Conservation (phyloP, 2,797 vertebrate species). For the Xenopus petersii region DNA sequence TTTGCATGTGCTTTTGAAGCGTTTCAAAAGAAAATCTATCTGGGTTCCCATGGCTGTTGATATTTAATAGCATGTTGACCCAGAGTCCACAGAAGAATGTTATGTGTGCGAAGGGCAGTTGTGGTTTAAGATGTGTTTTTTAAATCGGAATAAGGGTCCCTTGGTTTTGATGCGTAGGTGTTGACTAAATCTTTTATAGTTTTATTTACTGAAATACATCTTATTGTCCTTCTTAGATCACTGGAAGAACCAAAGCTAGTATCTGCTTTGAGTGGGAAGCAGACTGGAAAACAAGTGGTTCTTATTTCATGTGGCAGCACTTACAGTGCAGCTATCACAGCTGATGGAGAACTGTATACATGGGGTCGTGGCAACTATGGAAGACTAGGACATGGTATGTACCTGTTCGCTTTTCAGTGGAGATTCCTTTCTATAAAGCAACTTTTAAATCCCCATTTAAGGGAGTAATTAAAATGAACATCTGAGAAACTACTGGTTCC, state of each 20-base stretch:
- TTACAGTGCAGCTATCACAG: slow-evolving; percentile 91
- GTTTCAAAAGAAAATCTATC: too few relatives aligned
- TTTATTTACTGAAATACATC: neutral
- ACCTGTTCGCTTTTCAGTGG: too few relatives aligned
- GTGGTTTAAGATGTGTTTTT: too few relatives aligned
- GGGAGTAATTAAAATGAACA: too few relatives aligned
- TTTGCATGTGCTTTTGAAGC: too few relatives aligned
- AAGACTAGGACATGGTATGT: slow-evolving; percentile 89
- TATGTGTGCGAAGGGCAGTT: too few relatives aligned
- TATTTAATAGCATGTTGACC: too few relatives aligned
- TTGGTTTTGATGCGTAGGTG: neutral
- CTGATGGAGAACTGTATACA: slow-evolving; percentile 92
- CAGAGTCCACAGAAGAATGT: too few relatives aligned
- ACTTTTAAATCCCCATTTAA: too few relatives aligned
- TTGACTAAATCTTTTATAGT: neutral
- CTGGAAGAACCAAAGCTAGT: slow-evolving; percentile 91
- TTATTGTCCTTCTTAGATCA: slow-evolving; percentile 67
- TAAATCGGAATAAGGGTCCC: neutral
- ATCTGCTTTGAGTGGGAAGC: slow-evolving; percentile 86
- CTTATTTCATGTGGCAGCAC: slow-evolving; percentile 94
- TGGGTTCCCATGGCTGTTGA: too few relatives aligned
- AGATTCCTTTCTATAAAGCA: too few relatives aligned
- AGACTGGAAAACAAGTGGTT: slow-evolving; percentile 86
- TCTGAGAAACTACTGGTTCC: too few relatives aligned
- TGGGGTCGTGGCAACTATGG: slow-evolving; percentile 97